These are phyloP conservation scores for Calliphora vomitoria DNA, from an alignment of 2,888 invertebrate genomes.

Conservation along the genomic window DNA sequence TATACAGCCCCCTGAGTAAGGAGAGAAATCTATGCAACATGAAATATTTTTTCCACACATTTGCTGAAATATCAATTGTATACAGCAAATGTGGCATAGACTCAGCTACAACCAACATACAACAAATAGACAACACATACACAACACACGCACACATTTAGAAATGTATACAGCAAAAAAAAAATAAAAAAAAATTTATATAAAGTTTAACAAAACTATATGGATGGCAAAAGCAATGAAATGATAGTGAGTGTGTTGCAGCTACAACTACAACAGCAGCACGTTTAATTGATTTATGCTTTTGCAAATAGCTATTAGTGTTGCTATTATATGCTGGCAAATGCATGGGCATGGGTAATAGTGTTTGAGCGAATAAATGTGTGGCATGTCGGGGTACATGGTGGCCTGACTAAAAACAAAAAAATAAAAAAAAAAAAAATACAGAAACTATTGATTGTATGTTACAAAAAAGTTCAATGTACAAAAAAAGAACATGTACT, in stretches of 20 bases:
- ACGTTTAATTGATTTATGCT: conserved; percentile 76
- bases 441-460: conserved; percentile 63
- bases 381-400: conserved; percentile 36
- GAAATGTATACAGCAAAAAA: background rate
- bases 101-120: conserved; percentile 17
- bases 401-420: conserved; percentile 63
- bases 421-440: conserved; percentile 51
- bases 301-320: conserved; percentile 74
- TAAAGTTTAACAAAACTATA: conserved; percentile 36
- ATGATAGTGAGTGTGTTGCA: conserved; percentile 38
- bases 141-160: background rate
- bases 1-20: background rate
- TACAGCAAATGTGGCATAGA: conserved; percentile 60
- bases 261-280: conserved; percentile 56
- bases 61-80: conserved; percentile 53
- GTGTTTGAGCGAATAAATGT: background rate
- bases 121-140: conserved; percentile 14
- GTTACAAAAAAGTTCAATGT: conserved; percentile 20
- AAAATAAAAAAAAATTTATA: conserved; percentile 12
- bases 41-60: conserved; percentile 46
- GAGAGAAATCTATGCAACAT: conserved; percentile 14
- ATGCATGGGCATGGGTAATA: conserved; percentile 21
- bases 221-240: conserved; percentile 31
- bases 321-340: conserved; percentile 58
- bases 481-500: conserved; percentile 27